These are phyloP conservation scores for Eupeodes corollae DNA, from an alignment of 1,140 invertebrate species.

Conservation along the genomic window DNA sequence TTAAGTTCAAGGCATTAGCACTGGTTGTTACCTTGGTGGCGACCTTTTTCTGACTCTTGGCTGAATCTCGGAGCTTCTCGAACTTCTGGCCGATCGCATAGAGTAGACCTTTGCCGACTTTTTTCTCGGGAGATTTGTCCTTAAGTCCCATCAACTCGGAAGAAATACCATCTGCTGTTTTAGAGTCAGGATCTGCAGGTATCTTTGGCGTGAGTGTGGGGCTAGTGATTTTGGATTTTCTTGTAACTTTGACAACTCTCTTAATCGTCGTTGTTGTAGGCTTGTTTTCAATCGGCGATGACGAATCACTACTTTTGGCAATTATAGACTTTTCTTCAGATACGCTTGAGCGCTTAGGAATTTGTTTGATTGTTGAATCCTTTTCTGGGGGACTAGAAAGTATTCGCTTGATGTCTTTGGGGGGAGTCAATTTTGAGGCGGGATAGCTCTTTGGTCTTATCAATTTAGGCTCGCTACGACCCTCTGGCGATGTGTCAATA, in stretches of 20 bases:
- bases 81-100: constrained; percentile 53
- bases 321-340: constrained; percentile 21
- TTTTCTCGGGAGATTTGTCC: constrained; percentile 31
- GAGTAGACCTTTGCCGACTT: constrained; percentile 31
- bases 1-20: constrained; percentile 8
- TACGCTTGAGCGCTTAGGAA: background rate
- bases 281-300: constrained; percentile 16
- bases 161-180: constrained; percentile 18
- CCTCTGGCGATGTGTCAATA: no score
- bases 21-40: background rate
- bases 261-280: constrained; percentile 14
- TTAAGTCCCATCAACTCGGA: constrained; percentile 15
- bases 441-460: constrained; percentile 45
- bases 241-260: constrained; percentile 24
- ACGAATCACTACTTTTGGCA: constrained; percentile 10
- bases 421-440: constrained; percentile 27
- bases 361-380: background rate
- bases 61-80: constrained; percentile 45
- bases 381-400: no score
- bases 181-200: no score
- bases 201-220: constrained; percentile 4
- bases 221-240: constrained; percentile 28
- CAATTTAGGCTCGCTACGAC: constrained; percentile 18
- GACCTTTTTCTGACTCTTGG: constrained; percentile 31
- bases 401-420: constrained; percentile 23